A percentile compares a stretch with the other conserved stretches of the same genome.
phyloP scores from a whole-genome alignment of 2,888 invertebrate species.

The Blera fallax region DNA sequence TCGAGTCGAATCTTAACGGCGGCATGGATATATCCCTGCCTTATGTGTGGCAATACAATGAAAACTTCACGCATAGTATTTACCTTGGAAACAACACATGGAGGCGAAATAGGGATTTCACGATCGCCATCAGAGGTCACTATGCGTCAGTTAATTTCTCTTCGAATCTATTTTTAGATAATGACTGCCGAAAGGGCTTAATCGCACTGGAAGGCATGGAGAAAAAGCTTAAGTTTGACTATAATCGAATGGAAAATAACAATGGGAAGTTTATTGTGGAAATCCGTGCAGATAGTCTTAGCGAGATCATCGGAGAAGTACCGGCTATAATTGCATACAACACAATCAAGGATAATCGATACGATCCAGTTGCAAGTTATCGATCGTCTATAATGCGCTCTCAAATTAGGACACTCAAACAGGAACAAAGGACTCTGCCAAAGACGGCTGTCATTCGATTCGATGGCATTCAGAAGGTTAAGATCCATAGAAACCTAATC shows the following conservation, averaged over 20 bases:
- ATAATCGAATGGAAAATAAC: constrained; percentile 91
- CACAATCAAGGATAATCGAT: constrained; percentile 88
- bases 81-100: constrained; percentile 94
- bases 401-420: constrained; percentile 76
- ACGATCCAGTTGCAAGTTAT: constrained; percentile 78
- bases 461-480: constrained; percentile 96
- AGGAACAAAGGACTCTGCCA: constrained; percentile 77
- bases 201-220: constrained; percentile 96
- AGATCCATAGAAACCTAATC: constrained; percentile 94
- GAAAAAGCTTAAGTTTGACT: constrained; percentile 92
- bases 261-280: constrained; percentile 92
- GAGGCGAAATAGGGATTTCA: constrained; percentile 92
- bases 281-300: constrained; percentile 94
- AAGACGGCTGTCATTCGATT: constrained; percentile 95
- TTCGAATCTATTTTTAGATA: constrained; percentile 91
- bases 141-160: constrained; percentile 94
- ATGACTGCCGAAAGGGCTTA: constrained; percentile 91
- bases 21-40: constrained; percentile 95
- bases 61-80: constrained; percentile 95
- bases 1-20: constrained; percentile 92
- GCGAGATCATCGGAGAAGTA: constrained; percentile 94
- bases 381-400: constrained; percentile 77
- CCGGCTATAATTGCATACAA: constrained; percentile 91
- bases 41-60: constrained; percentile 97
- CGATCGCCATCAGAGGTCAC: constrained; percentile 94